Evolutionary conservation across 2,113 vertebrate species (phyloP), one percentile per base, ranked within the genome.

Genomic region (Apteryx mantelli): DNA sequence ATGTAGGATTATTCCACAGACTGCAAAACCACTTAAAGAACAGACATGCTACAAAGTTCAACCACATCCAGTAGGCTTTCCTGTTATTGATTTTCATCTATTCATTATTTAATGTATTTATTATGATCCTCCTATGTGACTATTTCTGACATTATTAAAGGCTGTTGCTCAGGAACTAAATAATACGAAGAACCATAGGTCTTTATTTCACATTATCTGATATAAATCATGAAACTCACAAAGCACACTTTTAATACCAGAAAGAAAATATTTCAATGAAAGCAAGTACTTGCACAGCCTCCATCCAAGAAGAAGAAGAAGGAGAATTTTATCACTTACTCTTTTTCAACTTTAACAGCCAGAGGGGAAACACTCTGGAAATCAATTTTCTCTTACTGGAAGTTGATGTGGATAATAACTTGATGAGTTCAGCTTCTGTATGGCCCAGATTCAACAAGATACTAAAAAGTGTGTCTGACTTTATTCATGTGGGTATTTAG

Each of bases 341-440:
- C 71, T 78, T 95, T 90, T 96, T 93, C 93, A 71, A 55, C 82
- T 68, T 93, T 97, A 95, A 96, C 63, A 88, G 82, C 84, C 76
- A 78, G 91, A 94, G 96, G 55, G 87, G 95, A 97, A 96, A 91
- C 71, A 88, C 68, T 93, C 82, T 94, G 89, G 87, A 97, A 97
- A 95, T 95, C 87, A 74, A 19, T 95, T 95, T 96, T 95, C 34
- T 95, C 91, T 94, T 89, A 94, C 7, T 5, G 70, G 84, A 95
- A 95, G 53, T 95, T 71, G n/a, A 42, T 91, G 78, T 94, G 94
- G 91, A 86, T 85, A 91, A 81, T 80, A 93, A n/a, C 84, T 92
- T 92, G 84, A 95, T 95, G 70, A 70, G 50, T 85, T 96, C 82
- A 88, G 93, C 95, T 97, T 93, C 94, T 96, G 95, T 97, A 82